Evolutionary conservation across 1,140 invertebrate species (phyloP).

Genomic region (Trachymyrmex cornetzi): DNA sequence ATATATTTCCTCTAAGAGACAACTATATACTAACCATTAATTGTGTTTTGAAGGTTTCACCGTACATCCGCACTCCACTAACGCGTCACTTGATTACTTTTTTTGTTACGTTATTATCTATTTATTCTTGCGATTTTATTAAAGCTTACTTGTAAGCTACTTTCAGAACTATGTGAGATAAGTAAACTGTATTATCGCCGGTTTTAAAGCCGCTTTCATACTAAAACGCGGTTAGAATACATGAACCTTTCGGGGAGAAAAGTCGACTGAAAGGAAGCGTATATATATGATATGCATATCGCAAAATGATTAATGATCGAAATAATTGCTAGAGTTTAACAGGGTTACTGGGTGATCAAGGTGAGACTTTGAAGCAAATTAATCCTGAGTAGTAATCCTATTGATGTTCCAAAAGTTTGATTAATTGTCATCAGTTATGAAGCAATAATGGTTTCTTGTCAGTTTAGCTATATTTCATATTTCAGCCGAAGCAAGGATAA

Average conservation of each 20-base stretch:
- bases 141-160: not conserved
- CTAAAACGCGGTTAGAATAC: conserved; percentile 14
- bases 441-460: conserved; percentile 63
- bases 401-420: conserved; percentile 72
- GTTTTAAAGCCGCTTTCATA: conserved; percentile 30
- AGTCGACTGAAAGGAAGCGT: conserved; percentile 42
- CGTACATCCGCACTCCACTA: no score
- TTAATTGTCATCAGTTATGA: conserved; percentile 70
- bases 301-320: conserved; percentile 73
- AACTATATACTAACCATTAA: no score
- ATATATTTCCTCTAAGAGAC: no score
- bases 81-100: not conserved
- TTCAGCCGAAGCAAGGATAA: not conserved
- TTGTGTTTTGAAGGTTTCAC: no score
- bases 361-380: conserved; percentile 72
- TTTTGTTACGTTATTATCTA: not conserved
- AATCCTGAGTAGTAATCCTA: conserved; percentile 66
- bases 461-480: conserved; percentile 27
- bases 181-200: conserved; percentile 13
- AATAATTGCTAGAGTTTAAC: conserved; percentile 77
- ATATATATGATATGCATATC: conserved; percentile 51
- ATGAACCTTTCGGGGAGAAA: conserved; percentile 16
- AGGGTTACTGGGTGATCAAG: conserved; percentile 74
- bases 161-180: not conserved
- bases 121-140: conserved; percentile 11